Base-by-base conservation (phyloP, 2,888 invertebrate genomes). In the Andrena fulva region DNA sequence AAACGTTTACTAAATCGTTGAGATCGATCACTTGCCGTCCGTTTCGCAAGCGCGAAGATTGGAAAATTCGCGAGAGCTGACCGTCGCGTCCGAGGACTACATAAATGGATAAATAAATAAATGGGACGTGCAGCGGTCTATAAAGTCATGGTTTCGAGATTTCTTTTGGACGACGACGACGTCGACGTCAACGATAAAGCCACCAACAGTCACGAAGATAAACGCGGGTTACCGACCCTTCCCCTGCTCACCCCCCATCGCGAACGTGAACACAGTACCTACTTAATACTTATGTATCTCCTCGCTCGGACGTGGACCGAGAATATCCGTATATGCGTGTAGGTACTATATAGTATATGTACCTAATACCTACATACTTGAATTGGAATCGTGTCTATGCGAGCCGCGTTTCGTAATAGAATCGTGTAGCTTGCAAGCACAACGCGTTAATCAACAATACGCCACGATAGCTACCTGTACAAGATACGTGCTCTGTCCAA, bases 221-320 rank as follows among this genome's bases (percentile, higher is more conserved):
- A 91, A 91, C 87, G 85, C 89, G 88, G 91, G 91, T 91, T 92
- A 91, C 85, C 90, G 92, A 92, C 91, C 91, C 87, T 84, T 62
- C 73, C 75, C 80, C 83, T 42, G 16, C 67, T 60, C 75, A 48
- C 59, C 71, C 20, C 10, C 33, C 35, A 60, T 67, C 59, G 29
- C n/a, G 35, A 0, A 12, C 20, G 31, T 33, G 12, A 0, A 42
- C 24, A 24, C 35, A n/a, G 10, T 42, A 42, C 42, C 42, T 42
- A 42, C 42, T 42, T 42, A 42, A 42, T 42, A 16, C 42, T 42
- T 42, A 42, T 42, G 16, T 42, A 20, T 48, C 42, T 16, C 48
- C 7, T 50, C 48, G 42, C 48, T 66, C n/a, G 48, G 2, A 24
- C 27, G 48, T 48, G 16, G 16, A 16, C 6, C 16, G 16, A 66